These are phyloP conservation scores for Characodon lateralis DNA, from an alignment of 2,797 vertebrate species.

Conservation along the genomic window DNA sequence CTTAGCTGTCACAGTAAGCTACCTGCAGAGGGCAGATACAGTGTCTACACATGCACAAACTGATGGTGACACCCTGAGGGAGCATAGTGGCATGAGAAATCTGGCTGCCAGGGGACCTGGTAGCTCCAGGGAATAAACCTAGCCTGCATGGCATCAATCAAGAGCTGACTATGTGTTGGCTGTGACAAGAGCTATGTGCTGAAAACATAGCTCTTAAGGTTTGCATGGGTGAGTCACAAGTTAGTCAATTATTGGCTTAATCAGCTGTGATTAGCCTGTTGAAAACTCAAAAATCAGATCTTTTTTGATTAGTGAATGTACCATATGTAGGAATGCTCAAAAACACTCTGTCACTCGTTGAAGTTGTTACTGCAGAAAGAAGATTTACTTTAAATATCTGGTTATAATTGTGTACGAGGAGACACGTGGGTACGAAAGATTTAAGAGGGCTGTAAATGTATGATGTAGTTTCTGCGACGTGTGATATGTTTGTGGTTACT, in stretches of 20 bases:
- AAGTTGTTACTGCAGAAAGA: neutral
- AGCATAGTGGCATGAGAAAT: conserved; percentile 36
- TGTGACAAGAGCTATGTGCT: conserved; percentile 42
- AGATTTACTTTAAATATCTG: neutral
- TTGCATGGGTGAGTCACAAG: conserved; percentile 1
- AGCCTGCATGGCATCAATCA: conserved; percentile 69
- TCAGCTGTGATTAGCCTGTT: neutral
- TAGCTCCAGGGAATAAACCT: conserved; percentile 58
- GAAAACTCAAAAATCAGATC: too few relatives aligned
- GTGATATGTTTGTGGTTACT: neutral
- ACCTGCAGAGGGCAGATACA: conserved; percentile 74
- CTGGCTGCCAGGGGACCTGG: conserved; percentile 57
- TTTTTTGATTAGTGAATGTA: too few relatives aligned
- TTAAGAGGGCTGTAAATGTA: neutral
- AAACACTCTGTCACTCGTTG: neutral
- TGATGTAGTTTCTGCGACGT: neutral
- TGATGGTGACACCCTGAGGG: conserved; percentile 63
- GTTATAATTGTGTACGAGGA: neutral
- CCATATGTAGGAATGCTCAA: neutral
- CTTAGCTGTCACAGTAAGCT: conserved; percentile 73
- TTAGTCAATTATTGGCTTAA: neutral
- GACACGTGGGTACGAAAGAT: too few relatives aligned
- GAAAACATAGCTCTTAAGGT: conserved; percentile 1
- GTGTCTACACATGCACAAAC: conserved; percentile 23
- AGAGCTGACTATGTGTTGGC: conserved; percentile 53